Base-by-base conservation (phyloP, 2,797 vertebrate species). In the Sebastes matsubarae region DNA sequence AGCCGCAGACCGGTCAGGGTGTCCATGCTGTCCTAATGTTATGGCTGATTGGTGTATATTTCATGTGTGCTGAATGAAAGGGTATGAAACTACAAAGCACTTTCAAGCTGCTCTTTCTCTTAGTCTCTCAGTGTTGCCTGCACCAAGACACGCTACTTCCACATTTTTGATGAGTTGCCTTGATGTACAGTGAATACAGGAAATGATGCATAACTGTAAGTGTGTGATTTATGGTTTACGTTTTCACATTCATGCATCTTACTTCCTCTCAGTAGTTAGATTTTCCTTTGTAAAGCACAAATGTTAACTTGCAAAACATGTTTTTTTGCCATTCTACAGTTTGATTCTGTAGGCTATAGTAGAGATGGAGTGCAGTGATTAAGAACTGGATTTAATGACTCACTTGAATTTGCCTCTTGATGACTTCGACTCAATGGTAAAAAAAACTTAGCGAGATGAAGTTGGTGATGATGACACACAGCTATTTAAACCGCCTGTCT, bases 361-460 rank as follows among this genome's bases (percentile, higher is more conserved):
- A 50, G 46, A 74, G 68, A 72, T 13, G 42, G 60, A 32, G 68
- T 8, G 58, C 6, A 24, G 30, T 70, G 34, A 88, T 60, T 65
- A 50, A 76, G 61, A 80, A 16, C n/a, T 38, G 71, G 32, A 63
- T 52, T 38, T 22, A 84, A 65, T 86, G 68, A 82, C 68, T 86
- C 68, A 79, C 69, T 68, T 60, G 24, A 68, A 57, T 67, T 82
- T 75, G 61, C 59, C 30, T 82, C 25, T 64, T 12, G 54, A 52
- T 59, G 67, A 54, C 72, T 68, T 2, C 38, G 6, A 42, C 60
- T 68, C 61, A 55, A 1, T 24, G 18, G 22, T 70, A 30, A 72
- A 38, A 38, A 38, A 80, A 74, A 74, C 67, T 60, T 54, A 67
- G 55, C 4, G 70, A 83, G 50, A 59, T 61, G 72, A 71, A 46